phyloP scores from a whole-genome alignment of 2,797 vertebrate genomes.

The Pempheris klunzingeri region DNA sequence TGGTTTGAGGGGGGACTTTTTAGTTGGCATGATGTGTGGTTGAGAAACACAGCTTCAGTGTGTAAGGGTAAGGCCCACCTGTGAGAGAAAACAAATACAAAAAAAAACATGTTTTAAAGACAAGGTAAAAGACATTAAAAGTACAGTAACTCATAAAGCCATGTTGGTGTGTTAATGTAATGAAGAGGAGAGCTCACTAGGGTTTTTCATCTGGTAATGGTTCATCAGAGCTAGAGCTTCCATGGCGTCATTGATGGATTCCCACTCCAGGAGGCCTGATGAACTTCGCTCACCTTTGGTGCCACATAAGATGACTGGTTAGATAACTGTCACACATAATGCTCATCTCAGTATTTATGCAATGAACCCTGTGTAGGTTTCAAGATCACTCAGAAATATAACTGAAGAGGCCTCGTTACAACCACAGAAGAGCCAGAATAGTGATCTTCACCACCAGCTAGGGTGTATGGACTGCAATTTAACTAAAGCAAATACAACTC shows the following conservation, averaged over 20 bases:
- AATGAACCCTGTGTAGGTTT: background rate
- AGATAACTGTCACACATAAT: too few species aligned
- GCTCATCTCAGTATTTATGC: background rate
- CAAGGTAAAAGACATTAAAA: background rate
- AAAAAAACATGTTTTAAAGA: background rate
- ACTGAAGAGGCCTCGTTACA: too few species aligned
- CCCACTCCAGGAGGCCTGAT: slow-evolving; percentile 93
- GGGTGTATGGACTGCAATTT: background rate
- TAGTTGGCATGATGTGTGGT: slow-evolving; percentile 94
- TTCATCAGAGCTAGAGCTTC: slow-evolving; percentile 91
- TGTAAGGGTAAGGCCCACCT: slow-evolving; percentile 95
- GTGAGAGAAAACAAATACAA: slow-evolving; percentile 1
- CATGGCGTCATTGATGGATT: slow-evolving; percentile 92
- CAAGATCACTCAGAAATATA: background rate
- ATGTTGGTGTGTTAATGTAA: background rate
- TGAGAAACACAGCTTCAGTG: slow-evolving; percentile 95
- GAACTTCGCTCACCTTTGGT: slow-evolving; percentile 91
- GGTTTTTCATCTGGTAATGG: slow-evolving; percentile 95
- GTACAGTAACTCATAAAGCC: background rate
- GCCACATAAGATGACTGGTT: slow-evolving; percentile 37
- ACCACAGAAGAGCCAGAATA: background rate
- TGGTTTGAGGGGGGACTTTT: slow-evolving; percentile 47
- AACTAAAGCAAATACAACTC: background rate
- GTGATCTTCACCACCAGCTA: background rate
- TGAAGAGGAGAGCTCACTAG: slow-evolving; percentile 84